Percentiles rank a stretch among this genome's conserved stretches.
phyloP scores from a whole-genome alignment of 2,113 vertebrate species.

The rat (Rattus norvegicus) region GRCr8 NC_086032.1:22090001-22090500 shows the following conservation, averaged over 20 bases:
- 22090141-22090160: neutral
- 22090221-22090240: neutral
- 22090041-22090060: neutral
- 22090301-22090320: neutral
- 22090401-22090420: neutral
- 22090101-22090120: neutral
- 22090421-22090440: neutral
- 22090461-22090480: neutral
- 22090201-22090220: neutral
- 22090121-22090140: neutral
- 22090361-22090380: conserved; percentile 20
- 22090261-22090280: conserved; percentile 3
- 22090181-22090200: neutral
- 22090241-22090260: neutral
- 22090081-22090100: neutral
- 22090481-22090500: conserved; percentile 34
- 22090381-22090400: neutral
- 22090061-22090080: neutral
- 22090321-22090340: conserved; percentile 37
- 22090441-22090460: neutral
- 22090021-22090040: neutral
- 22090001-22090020: neutral
- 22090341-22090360: neutral
- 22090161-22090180: neutral
- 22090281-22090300: neutral